Evolutionary conservation across 2,888 invertebrate genomes (phyloP).

Genomic region (Cosmia trapezina): DNA sequence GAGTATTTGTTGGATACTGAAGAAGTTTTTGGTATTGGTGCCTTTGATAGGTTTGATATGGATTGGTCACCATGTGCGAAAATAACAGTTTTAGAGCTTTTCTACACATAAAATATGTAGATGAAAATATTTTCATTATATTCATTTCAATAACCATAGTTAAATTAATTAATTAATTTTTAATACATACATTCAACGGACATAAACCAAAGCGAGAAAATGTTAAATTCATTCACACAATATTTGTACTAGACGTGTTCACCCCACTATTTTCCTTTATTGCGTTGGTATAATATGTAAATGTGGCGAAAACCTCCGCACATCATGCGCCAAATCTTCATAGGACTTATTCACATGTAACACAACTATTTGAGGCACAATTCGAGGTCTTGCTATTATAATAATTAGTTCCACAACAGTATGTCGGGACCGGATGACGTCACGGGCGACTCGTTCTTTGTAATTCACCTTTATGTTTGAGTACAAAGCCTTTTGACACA

Average conservation of each 20-base stretch:
- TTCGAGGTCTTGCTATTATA: slow-evolving; percentile 37
- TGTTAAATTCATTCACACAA: slow-evolving; percentile 19
- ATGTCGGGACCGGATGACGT: slow-evolving; percentile 49
- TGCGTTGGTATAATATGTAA: slow-evolving; percentile 62
- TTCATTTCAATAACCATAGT: not conserved
- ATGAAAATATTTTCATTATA: not conserved
- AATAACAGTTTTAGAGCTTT: not conserved
- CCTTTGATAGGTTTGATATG: not conserved
- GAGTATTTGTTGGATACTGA: not conserved
- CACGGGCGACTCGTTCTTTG: slow-evolving; percentile 39
- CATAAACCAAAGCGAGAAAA: slow-evolving; percentile 8
- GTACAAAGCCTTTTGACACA: slow-evolving; percentile 31
- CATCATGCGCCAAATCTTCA: slow-evolving; percentile 62
- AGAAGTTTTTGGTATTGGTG: not conserved
- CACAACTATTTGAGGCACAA: slow-evolving; percentile 28
- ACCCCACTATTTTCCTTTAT: slow-evolving; percentile 40
- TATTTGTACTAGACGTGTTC: slow-evolving; percentile 12
- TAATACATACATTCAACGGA: not conserved
- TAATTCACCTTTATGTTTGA: slow-evolving; percentile 37
- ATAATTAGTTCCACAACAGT: slow-evolving; percentile 42
- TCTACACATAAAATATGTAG: too few relatives aligned
- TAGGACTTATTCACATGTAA: slow-evolving; percentile 46
- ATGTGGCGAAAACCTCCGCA: slow-evolving; percentile 53
- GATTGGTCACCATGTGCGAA: not conserved
- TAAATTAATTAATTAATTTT: too few relatives aligned